Base-by-base conservation (phyloP, 2,113 vertebrate genomes). In the Glaucidium brasilianum region DNA sequence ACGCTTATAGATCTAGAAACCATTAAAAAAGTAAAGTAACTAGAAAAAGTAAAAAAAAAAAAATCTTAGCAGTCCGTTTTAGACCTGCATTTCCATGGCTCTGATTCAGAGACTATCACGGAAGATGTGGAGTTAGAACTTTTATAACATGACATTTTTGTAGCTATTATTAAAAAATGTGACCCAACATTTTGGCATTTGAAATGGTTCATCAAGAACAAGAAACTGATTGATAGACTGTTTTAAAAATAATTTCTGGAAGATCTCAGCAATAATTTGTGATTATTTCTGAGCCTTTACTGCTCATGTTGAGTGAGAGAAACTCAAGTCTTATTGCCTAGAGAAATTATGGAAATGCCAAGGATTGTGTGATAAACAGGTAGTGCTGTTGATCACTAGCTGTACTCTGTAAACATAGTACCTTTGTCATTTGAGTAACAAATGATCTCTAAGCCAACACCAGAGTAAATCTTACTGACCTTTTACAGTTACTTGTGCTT, bases 291-390 rank as follows among this genome's bases (percentile, higher is more conserved):
- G 66, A 90, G 59, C 53, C 82, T 37, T 73, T 5, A 3, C 68
- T 79, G 69, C 85, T 82, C 39, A 21, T 34, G 37, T 79, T 92
- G 87, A 83, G 30, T 85, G 55, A 73, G 53, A 2, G 6, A 72
- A 90, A 56, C 49, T 85, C 25, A 62, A 66, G 67, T 92, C 32
- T 92, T 74, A 66, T 32, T 93, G 73, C 63, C n/a, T n/a, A 41
- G 81, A 55, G 56, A 75, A 92, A 89, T 95, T 74, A 88, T 30
- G 53, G 92, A 96, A 97, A 95, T 96, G 88, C 49, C 69, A 91
- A 22, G 10, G 60, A 50, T 66, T 78, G 66, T 66, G 50, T 95
- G 77, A 56, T 85, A 83, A 92, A 69, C 73, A 81, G 67, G 76
- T 72, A 60, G 55, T 63, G 77, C 64, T 75, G 69, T 79, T 94